Evolutionary conservation across 2,888 invertebrate genomes (phyloP).

Genomic region (Eilema sororculum): DNA sequence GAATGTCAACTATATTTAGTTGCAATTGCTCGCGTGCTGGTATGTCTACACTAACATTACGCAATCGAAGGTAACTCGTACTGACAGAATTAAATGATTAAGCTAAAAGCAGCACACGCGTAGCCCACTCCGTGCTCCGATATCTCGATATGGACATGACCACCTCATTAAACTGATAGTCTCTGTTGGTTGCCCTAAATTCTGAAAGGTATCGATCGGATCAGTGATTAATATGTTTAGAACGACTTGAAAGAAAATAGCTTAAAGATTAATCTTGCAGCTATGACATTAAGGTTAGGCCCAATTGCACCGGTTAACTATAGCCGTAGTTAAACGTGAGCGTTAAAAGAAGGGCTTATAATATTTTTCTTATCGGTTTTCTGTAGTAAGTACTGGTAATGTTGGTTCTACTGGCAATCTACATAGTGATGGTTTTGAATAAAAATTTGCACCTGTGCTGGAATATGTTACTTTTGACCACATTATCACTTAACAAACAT

Average conservation of each 20-base stretch:
- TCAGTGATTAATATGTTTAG: conserved; percentile 38
- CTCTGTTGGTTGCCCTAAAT: conserved; percentile 62
- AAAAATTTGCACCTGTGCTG: no score
- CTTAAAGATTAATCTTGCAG: conserved; percentile 7
- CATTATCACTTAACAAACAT: no score
- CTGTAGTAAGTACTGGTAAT: no score
- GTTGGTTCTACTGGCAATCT: no score
- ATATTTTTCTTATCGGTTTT: no score
- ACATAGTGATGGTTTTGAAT: no score
- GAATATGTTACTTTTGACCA: no score
- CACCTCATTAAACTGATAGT: conserved; percentile 60
- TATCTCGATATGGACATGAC: conserved; percentile 63
- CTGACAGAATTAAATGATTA: conserved; percentile 27
- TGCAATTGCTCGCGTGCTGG: neutral
- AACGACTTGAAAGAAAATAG: conserved; percentile 18
- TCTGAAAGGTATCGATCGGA: conserved; percentile 33
- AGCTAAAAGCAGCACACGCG: conserved; percentile 33
- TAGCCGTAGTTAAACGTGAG: neutral
- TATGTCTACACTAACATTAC: conserved; percentile 24
- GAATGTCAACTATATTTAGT: conserved; percentile 17
- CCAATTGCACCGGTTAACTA: neutral
- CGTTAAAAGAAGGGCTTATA: neutral
- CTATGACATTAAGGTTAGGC: neutral
- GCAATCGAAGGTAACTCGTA: conserved; percentile 28
- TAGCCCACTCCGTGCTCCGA: conserved; percentile 36